phyloP scores from a whole-genome alignment of 2,797 vertebrate species.

The Harpagifer antarcticus region DNA sequence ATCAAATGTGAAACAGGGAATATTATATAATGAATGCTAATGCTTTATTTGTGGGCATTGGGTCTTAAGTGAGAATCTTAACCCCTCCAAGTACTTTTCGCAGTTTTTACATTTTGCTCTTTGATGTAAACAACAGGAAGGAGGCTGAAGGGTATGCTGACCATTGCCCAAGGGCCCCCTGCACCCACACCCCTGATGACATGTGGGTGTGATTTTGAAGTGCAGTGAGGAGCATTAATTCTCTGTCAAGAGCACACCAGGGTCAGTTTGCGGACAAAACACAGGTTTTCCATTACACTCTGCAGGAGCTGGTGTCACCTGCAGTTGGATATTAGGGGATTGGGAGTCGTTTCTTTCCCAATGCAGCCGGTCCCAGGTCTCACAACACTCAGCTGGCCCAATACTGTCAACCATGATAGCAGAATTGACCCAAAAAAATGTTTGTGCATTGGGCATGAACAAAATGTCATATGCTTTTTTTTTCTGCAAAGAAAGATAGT shows the following conservation, averaged over 20 bases:
- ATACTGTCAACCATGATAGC: conserved; percentile 65
- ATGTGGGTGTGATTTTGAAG: conserved; percentile 51
- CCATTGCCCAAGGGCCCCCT: conserved; percentile 27
- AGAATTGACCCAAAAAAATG: conserved; percentile 55
- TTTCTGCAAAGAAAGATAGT: conserved; percentile 27
- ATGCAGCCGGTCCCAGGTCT: conserved; percentile 47
- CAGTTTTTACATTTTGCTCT: conserved; percentile 42
- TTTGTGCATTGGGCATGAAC: conserved; percentile 25
- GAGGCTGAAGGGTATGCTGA: conserved; percentile 17
- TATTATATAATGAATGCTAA: conserved; percentile 30
- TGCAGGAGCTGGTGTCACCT: conserved; percentile 40
- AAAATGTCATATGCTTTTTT: conserved; percentile 41
- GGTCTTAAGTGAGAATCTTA: conserved; percentile 7
- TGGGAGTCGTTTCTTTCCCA: conserved; percentile 64
- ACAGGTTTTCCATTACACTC: conserved; percentile 74
- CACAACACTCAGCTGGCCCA: conserved; percentile 60
- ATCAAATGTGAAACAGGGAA: conserved; percentile 15
- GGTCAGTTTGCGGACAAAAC: conserved; percentile 63
- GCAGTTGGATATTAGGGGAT: conserved; percentile 56
- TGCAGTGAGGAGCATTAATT: conserved; percentile 34
- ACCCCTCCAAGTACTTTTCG: conserved; percentile 3
- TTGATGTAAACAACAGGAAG: conserved; percentile 43
- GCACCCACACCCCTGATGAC: conserved; percentile 37
- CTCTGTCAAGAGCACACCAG: conserved; percentile 14
- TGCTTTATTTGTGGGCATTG: conserved; percentile 27